Percentiles rank a stretch among this genome's conserved stretches.
phyloP scores from a whole-genome alignment of 2,888 invertebrate genomes.

The Phyto melanocephala region DNA sequence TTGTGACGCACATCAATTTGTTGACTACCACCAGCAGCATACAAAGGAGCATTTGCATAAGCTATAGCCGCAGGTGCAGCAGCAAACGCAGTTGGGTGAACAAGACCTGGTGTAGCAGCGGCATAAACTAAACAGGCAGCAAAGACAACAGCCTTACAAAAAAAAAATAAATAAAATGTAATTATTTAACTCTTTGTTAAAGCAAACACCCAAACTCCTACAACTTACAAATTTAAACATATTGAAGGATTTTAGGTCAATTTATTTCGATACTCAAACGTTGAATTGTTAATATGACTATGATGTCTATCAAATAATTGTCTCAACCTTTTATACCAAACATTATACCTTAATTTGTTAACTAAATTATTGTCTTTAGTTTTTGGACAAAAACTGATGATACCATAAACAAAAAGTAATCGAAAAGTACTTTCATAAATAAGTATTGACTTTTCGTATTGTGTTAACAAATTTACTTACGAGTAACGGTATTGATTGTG shows the following conservation, averaged over 20 bases:
- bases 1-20: conserved; percentile 76
- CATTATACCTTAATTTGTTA: too few relatives aligned
- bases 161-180: neutral
- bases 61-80: conserved; percentile 72
- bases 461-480: too few relatives aligned
- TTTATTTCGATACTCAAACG: neutral
- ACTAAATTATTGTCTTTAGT: too few relatives aligned
- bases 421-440: too few relatives aligned
- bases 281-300: neutral
- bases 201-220: too few relatives aligned
- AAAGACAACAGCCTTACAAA: conserved; percentile 69
- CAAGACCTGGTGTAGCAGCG: conserved; percentile 67
- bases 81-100: conserved; percentile 64
- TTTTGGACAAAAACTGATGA: too few relatives aligned
- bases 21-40: conserved; percentile 74
- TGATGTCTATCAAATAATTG: neutral
- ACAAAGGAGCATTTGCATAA: conserved; percentile 79
- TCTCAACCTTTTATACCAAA: conserved; percentile 24
- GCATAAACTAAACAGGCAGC: conserved; percentile 71
- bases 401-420: too few relatives aligned
- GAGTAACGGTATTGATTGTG: too few relatives aligned
- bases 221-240: conserved; percentile 75
- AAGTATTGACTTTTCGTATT: too few relatives aligned
- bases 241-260: conserved; percentile 54
- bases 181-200: neutral